phyloP scores from a whole-genome alignment of 2,797 vertebrate species.

The Adelosebastes latens region DNA sequence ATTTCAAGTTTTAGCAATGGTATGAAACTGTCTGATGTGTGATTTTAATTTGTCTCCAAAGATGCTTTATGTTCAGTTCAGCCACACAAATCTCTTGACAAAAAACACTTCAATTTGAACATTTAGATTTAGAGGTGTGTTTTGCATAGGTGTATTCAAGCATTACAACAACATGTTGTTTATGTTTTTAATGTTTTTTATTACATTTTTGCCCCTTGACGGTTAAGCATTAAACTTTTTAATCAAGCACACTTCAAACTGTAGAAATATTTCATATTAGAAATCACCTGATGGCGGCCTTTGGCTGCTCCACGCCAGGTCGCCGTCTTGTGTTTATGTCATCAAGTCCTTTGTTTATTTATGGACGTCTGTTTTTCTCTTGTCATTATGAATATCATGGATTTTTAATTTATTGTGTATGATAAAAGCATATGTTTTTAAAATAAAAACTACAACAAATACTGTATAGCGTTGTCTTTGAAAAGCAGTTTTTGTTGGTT shows the following conservation, averaged over 20 bases:
- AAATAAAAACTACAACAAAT: constrained; percentile 70
- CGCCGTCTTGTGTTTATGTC: constrained; percentile 40
- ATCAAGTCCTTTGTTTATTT: constrained; percentile 49
- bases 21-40: constrained; percentile 35
- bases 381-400: constrained; percentile 65
- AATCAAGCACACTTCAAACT: constrained; percentile 37
- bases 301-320: constrained; percentile 21
- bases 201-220: not conserved
- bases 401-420: constrained; percentile 78
- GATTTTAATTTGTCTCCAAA: constrained; percentile 29
- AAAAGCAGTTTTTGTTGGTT: not conserved
- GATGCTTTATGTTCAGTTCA: not conserved
- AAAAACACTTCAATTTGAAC: not conserved
- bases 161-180: not conserved
- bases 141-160: not conserved
- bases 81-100: not conserved
- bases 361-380: constrained; percentile 34
- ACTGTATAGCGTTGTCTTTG: not conserved
- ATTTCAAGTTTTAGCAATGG: constrained; percentile 37
- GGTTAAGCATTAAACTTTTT: constrained; percentile 1
- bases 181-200: not conserved
- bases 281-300: constrained; percentile 32
- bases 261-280: constrained; percentile 15
- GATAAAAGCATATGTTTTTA: constrained; percentile 78
- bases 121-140: not conserved